These are phyloP conservation scores for Arion vulgaris DNA, from an alignment of 1,140 invertebrate species.

Conservation along the genomic window DNA sequence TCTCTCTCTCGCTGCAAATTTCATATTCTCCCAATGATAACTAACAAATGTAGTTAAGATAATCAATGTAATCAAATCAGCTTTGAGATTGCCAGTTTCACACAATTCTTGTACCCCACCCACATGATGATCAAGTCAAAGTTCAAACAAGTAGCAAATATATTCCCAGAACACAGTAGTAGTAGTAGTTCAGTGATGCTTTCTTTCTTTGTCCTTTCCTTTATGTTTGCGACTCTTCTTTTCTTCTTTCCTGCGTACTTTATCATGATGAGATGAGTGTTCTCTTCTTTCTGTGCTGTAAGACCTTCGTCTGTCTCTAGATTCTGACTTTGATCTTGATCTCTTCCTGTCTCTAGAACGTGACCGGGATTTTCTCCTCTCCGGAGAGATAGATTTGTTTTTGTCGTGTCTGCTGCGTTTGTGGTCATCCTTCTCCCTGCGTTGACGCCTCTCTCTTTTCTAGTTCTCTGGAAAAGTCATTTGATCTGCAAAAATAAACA, in stretches of 20 bases:
- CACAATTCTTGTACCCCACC: too few relatives aligned
- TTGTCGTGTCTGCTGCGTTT: conserved; percentile 30
- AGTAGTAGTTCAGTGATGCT: too few relatives aligned
- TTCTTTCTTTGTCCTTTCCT: conserved; percentile 20
- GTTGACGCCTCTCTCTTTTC: conserved; percentile 61
- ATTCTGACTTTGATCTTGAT: conserved; percentile 7
- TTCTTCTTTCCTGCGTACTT: conserved; percentile 18
- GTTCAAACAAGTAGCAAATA: too few relatives aligned
- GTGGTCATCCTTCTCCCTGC: conserved; percentile 48
- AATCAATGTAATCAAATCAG: too few relatives aligned
- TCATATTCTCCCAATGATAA: too few relatives aligned
- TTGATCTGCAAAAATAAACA: not conserved
- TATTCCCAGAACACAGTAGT: too few relatives aligned
- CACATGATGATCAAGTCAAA: too few relatives aligned
- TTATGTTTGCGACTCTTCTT: conserved; percentile 34
- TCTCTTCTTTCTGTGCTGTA: conserved; percentile 37
- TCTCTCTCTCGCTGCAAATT: too few relatives aligned
- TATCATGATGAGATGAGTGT: conserved; percentile 11
- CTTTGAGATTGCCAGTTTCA: too few relatives aligned
- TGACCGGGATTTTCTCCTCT: conserved; percentile 15
- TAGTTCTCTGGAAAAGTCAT: conserved; percentile 62
- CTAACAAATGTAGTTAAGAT: too few relatives aligned
- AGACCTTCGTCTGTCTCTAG: conserved; percentile 26
- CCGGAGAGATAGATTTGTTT: conserved; percentile 2
- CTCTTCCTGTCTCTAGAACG: conserved; percentile 44